Evolutionary conservation across 2,113 vertebrate species (phyloP).

Genomic region (Anser cygnoides): DNA sequence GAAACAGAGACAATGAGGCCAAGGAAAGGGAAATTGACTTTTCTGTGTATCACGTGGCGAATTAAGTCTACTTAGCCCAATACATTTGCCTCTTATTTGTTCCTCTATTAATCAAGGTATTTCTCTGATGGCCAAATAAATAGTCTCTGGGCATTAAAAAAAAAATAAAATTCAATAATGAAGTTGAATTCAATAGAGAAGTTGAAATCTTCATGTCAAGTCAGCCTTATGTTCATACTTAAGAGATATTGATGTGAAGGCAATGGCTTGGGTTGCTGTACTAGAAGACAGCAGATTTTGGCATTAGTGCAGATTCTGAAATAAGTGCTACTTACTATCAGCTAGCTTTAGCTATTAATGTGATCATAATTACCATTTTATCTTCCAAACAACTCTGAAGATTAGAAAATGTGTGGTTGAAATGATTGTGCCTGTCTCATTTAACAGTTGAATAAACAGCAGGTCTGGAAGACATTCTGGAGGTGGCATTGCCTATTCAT

Average conservation of each 20-base stretch:
- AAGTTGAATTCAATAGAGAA: neutral
- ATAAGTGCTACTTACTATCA: neutral
- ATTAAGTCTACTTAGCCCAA: neutral
- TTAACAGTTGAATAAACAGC: neutral
- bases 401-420: neutral
- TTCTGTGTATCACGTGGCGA: neutral
- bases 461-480: neutral
- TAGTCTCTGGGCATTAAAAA: neutral
- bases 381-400: neutral
- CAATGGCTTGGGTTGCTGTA: neutral
- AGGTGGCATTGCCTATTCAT: neutral
- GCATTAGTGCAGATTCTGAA: neutral
- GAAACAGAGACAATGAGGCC: neutral
- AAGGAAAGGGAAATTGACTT: neutral
- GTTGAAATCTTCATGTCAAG: neutral
- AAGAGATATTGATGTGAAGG: neutral
- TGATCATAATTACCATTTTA: neutral
- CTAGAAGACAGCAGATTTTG: neutral
- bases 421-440: neutral
- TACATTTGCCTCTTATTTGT: neutral
- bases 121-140: neutral
- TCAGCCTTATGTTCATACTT: neutral
- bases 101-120: neutral
- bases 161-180: neutral
- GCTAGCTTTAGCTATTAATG: neutral